These are phyloP conservation scores for Arrhopalites spinosus DNA, from an alignment of 2,888 invertebrate species.

Conservation along the genomic window DNA sequence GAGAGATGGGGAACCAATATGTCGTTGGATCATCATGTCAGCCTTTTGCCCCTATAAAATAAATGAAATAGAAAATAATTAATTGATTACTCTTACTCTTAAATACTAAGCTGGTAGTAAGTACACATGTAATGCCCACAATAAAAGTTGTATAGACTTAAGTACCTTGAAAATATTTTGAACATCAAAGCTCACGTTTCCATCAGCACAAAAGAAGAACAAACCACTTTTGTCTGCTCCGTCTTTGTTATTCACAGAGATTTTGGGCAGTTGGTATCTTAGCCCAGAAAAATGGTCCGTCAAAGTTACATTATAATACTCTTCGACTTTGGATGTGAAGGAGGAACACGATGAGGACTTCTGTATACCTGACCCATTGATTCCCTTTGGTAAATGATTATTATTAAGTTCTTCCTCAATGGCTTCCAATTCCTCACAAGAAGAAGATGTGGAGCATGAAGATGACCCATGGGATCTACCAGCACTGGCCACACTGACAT, in stretches of 20 bases:
- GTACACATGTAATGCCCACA: no score
- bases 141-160: no score
- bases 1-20: conserved; percentile 55
- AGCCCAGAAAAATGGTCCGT: conserved; percentile 55
- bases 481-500: neutral
- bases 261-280: conserved; percentile 51
- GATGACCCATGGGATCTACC: conserved; percentile 11
- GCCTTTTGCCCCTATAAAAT: conserved; percentile 56
- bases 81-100: no score
- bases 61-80: no score
- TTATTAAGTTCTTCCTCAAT: conserved; percentile 38
- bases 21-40: conserved; percentile 57
- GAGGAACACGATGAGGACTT: neutral
- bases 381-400: conserved; percentile 8
- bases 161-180: conserved; percentile 52
- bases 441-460: neutral
- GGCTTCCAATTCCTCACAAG: conserved; percentile 17
- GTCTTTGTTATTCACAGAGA: conserved; percentile 48
- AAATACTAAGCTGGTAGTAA: no score
- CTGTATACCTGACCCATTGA: neutral
- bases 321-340: neutral
- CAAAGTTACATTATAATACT: conserved; percentile 51
- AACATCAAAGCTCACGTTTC: conserved; percentile 54
- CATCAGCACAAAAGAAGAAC: conserved; percentile 43
- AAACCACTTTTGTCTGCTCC: conserved; percentile 37